Evolutionary conservation across 2,113 vertebrate genomes (phyloP), one percentile per base, ranked within the genome.

Genomic region (Holacanthus passer): DNA sequence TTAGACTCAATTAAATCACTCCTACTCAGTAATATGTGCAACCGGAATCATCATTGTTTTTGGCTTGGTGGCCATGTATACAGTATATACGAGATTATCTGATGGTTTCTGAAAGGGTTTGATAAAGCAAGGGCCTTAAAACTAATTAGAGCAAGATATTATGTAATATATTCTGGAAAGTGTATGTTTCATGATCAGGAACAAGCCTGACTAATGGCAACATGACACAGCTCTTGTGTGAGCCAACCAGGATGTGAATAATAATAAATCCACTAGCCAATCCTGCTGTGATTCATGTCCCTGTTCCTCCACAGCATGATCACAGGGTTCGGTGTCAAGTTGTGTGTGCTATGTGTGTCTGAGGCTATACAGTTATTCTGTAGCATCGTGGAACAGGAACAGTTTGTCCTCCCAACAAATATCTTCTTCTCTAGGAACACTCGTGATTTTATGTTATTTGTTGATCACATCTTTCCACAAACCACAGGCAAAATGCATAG

Each of bases 231-330:
- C 39, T 69, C 10, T 32, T 73, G 53, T 12, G 43, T 64, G 78
- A 85, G 27, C 60, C 17, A 37, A 78, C 83, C 53, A 68, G 60
- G 80, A 70, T 39, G 65, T 77, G 55, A 84, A 58, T 84, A 73
- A 58, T 84, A 73, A 88, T 75, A 22, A 2, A 13, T 39, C 39
- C 24, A 29, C 16, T 29, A 60, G 53, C 32, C 65, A 39, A 55
- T 24, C 11, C 20, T 7, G 52, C 31, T 31, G 29, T 82, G 88
- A 84, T 67, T 86, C 73, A 74, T 58, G 60, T 58, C 39, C 41
- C 50, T 45, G 48, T 55, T 11, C 19, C 13, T 35, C 39, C 37
- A n/a, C 71, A 53, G 52, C 17, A 2, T 48, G 29, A 79, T 85
- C 69, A 59, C 60, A 72, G 66, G 73, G 50, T 41, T 24, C 4